Base-by-base conservation (phyloP, 2,113 vertebrate species). In the Elanus axillaris region DNA sequence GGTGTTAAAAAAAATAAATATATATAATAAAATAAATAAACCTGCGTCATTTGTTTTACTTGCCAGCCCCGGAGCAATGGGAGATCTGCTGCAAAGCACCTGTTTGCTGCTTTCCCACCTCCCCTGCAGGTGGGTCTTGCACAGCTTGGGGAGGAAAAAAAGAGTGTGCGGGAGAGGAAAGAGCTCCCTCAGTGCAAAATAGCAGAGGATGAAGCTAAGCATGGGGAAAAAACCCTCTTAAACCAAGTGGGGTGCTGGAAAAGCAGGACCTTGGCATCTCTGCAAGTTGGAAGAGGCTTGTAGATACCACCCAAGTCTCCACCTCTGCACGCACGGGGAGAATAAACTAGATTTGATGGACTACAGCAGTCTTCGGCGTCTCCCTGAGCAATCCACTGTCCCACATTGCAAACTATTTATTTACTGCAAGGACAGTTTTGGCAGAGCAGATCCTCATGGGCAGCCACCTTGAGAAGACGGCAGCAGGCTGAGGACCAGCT, bases 341-440 rank as follows among this genome's bases (percentile, higher is more conserved):
- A 15, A 16, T 18, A 64, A 29, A 19, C 29, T 0, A 16, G 29
- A 10, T 69, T 15, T 10, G n/a, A 22, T 14, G 40, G 36, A 21
- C 40, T 1, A 1, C 27, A 32, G 5, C 25, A 4, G 20, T 6
- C 58, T 43, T n/a, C 12, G 1, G 6, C 5, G 0, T 27, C 48
- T 82, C 58, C 71, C 25, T 7, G 7, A 17, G 36, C 16, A 5
- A 48, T 14, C 16, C 62, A 4, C 34, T 4, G 1, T 8, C 48
- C 53, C 66, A 17, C 4, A 0, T 6, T 13, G 15, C 50, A 29
- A 42, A 20, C 21, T 17, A 3, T 10, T 73, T 23, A 21, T 34
- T 21, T 25, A 25, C 32, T 14, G 6, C 23, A 16, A 21, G n/a
- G 40, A 27, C 5, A 5, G 6, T 18, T 55, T 56, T 6, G 73